phyloP scores from a whole-genome alignment of 2,888 invertebrate species.

The Lasioglossum villosulum region DNA sequence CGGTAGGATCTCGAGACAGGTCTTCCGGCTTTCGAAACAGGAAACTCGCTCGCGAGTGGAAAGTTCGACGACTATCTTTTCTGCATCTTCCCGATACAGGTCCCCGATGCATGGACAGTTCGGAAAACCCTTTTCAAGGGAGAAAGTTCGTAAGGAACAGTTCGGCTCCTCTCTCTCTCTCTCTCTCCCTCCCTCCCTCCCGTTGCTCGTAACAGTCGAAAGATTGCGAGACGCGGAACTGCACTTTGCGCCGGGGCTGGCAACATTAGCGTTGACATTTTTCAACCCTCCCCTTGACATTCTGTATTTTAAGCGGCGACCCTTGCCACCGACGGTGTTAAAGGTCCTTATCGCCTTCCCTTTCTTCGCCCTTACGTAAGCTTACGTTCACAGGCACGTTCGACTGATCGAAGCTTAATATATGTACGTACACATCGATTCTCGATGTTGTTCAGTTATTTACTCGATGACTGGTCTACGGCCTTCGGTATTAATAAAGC shows the following conservation, averaged over 20 bases:
- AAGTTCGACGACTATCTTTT: slow-evolving; percentile 25
- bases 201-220: not conserved
- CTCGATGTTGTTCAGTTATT: not conserved
- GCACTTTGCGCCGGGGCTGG: slow-evolving; percentile 12
- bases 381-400: not conserved
- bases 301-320: slow-evolving; percentile 53
- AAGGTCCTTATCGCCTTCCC: not conserved
- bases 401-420: not conserved
- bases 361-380: not conserved
- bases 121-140: not conserved
- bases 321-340: slow-evolving; percentile 36
- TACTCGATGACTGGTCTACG: not conserved
- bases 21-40: not conserved
- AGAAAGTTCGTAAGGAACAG: not conserved
- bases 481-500: not conserved
- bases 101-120: slow-evolving; percentile 11
- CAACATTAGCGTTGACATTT: slow-evolving; percentile 33
- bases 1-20: not conserved
- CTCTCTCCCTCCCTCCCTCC: not conserved
- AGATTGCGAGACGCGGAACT: slow-evolving; percentile 14
- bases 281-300: slow-evolving; percentile 17
- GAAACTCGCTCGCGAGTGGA: slow-evolving; percentile 36
- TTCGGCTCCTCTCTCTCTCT: not conserved
- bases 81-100: slow-evolving; percentile 5
- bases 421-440: not conserved